Evolutionary conservation across 2,113 vertebrate genomes (phyloP), one percentile per base, ranked within the genome.

Genomic region (Corynorhinus townsendii): DNA sequence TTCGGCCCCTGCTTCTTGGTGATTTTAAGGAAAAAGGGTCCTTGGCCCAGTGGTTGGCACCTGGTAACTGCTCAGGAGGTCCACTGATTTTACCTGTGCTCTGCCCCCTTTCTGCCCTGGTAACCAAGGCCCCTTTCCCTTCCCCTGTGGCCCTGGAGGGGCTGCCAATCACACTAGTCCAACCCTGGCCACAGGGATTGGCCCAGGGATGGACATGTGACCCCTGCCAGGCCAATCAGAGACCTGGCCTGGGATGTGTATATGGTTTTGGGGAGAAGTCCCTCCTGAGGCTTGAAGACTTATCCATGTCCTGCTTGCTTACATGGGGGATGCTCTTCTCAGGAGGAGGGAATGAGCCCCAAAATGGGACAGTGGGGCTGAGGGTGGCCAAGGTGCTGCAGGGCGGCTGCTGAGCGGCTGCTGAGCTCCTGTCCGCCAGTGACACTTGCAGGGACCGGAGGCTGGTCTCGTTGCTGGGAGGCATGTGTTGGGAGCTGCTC

Each of bases 371-470:
- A 20, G 52, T 1, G 6, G 72, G 40, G 64, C 38, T 5, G 33
- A 3, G 28, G 43, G 83, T 2, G 24, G 15, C 12, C 30, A 26
- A 20, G 71, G 47, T 4, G 59, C 64, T 20, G 1, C 35, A 9
- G n/a, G 91, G 43, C 1, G 5, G 68, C 6, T 19, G 47, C 52
- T 11, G 68, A n/a, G 43, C 1, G 5, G 68, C 6, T 19, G 47
- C 52, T 11, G 68, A n/a, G 33, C 7, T 14, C 40, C 35, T 11
- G 28, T 40, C 38, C 12, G 0, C 17, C 2, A 3, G 47, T 4
- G 52, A 54, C 19, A 7, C 20, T 1, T 1, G 7, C 8, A 0
- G 7, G 35, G 79, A 33, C 0, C 0, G 24, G 35, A 89, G 66
- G 33, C 77, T 19, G 49, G 11, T 14, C 49, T 69, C 7, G 0